Evolutionary conservation across 2,888 invertebrate species (phyloP).

Genomic region (Punctoribates punctum): DNA sequence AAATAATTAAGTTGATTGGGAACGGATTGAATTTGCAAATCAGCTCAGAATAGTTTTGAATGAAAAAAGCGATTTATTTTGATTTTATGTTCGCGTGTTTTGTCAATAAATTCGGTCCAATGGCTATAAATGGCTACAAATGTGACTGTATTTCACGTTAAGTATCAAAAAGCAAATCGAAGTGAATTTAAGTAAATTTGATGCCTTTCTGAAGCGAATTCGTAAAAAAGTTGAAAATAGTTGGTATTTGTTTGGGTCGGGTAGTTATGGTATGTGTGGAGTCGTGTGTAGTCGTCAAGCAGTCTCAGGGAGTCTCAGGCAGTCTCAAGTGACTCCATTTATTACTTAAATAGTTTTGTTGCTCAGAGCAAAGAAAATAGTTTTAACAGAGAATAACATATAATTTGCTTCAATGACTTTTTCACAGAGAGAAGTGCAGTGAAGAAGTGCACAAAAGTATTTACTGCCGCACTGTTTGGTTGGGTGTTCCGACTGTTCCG

Average conservation of each 20-base stretch:
- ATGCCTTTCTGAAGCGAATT: neutral
- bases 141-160: neutral
- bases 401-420: conserved; percentile 30
- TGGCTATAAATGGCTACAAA: neutral
- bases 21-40: no score
- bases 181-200: neutral
- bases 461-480: neutral
- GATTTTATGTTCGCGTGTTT: conserved; percentile 32
- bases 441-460: no score
- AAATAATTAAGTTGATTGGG: no score
- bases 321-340: conserved; percentile 32
- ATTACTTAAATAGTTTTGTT: conserved; percentile 33
- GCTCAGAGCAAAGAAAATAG: conserved; percentile 25
- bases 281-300: neutral
- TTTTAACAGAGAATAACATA: conserved; percentile 32
- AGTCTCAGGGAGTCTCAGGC: conserved; percentile 2
- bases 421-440: neutral
- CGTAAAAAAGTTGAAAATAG: neutral
- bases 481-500: conserved; percentile 15
- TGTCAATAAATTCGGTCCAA: conserved; percentile 25
- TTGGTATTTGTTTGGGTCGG: neutral
- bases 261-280: conserved; percentile 5
- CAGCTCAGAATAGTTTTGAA: neutral
- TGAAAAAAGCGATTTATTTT: conserved; percentile 25
- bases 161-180: neutral